phyloP scores from a whole-genome alignment of 2,797 vertebrate genomes.

The Melanotaenia maccullochi region DNA sequence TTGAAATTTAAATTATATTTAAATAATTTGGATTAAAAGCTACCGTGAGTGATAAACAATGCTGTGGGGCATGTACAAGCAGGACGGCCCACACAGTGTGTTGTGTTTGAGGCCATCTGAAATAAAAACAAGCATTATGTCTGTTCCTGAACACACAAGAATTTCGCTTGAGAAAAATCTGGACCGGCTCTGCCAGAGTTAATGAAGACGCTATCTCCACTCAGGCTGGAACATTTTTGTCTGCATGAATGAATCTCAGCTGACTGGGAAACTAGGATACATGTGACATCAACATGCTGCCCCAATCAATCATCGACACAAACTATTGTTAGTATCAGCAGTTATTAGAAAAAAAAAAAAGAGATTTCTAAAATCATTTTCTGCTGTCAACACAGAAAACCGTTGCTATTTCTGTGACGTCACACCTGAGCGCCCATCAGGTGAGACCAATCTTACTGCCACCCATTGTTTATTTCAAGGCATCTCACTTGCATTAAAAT shows the following conservation, averaged over 20 bases:
- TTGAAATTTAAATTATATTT: conserved; percentile 1
- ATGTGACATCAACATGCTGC: conserved; percentile 6
- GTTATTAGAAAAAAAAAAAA: not conserved
- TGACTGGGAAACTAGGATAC: conserved; percentile 39
- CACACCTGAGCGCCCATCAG: too few species aligned
- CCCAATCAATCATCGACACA: not conserved
- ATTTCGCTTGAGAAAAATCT: conserved; percentile 2
- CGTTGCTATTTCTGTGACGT: not conserved
- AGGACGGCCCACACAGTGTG: not conserved
- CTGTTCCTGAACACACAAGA: not conserved
- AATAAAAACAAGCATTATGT: conserved; percentile 1
- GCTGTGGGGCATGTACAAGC: not conserved
- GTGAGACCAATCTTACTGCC: too few species aligned
- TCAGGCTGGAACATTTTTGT: conserved; percentile 41
- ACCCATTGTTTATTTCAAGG: too few species aligned
- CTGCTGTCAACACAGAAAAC: too few species aligned
- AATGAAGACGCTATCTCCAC: conserved; percentile 32
- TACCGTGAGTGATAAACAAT: conserved; percentile 10
- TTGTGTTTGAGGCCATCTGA: not conserved
- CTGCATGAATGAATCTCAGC: conserved; percentile 59
- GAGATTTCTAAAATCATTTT: too few species aligned
- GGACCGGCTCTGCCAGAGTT: not conserved
- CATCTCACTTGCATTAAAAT: too few species aligned
- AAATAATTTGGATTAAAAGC: conserved; percentile 16
- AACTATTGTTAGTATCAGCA: not conserved